Conservation (phyloP, 2,888 invertebrate genomes). For the Gastrophysa polygoni region DNA sequence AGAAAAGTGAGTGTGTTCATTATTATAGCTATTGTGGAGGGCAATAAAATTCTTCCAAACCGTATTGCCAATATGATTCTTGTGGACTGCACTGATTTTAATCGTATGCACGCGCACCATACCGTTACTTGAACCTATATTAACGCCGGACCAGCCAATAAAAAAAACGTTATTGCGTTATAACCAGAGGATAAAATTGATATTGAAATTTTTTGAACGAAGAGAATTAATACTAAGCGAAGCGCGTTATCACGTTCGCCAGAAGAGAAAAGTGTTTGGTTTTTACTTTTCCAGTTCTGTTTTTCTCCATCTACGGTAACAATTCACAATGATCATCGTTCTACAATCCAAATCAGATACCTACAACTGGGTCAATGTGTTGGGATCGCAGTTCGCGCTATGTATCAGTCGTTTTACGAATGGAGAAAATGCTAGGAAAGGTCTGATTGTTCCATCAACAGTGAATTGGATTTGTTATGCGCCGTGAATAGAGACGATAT, state of each 20-base stretch:
- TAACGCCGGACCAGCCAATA: background rate
- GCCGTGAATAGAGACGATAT: background rate
- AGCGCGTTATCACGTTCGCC: background rate
- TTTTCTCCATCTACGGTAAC: slow-evolving; percentile 14
- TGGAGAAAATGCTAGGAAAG: background rate
- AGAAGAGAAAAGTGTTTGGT: slow-evolving; percentile 3
- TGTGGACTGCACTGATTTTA: background rate
- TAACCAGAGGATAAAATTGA: background rate
- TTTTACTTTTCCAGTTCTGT: slow-evolving; percentile 6
- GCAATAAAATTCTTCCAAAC: no score
- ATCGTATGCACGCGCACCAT: background rate
- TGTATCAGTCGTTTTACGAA: background rate
- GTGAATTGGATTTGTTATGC: background rate
- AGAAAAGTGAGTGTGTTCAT: no score
- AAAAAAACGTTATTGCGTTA: background rate
- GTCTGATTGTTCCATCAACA: background rate
- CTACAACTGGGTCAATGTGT: slow-evolving; percentile 17
- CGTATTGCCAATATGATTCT: background rate
- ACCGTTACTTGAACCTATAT: background rate
- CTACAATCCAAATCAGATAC: no score
- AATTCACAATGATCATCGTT: no score
- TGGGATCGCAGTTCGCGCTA: slow-evolving; percentile 4
- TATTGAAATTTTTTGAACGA: background rate
- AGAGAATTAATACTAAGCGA: background rate
- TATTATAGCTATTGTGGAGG: no score